Evolutionary conservation across 2,113 vertebrate genomes (phyloP), one percentile per base, ranked within the genome.

Genomic region (Phaethornis superciliosus): DNA sequence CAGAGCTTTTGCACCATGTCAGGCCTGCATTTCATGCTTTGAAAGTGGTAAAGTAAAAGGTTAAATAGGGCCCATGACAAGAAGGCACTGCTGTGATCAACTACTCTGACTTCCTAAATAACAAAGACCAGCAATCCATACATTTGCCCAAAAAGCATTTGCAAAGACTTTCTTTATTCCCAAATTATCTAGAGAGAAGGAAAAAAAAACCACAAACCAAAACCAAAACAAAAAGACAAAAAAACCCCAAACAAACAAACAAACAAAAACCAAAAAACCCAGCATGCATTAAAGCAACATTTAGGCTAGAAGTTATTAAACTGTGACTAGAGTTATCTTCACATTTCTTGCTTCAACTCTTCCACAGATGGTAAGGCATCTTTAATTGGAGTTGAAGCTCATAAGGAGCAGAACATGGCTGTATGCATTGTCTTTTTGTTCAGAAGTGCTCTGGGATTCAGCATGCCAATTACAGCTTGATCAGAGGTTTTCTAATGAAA

Each of bases 361-460:
- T 87, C 69, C 80, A 81, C 92, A 94, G 78, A 88, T 85, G 84
- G 81, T 33, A 64, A 81, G 49, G 32, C 64, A 63, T 47, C 67
- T 95, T 87, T 92, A 92, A 84, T 77, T 62, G 85, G 56, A 76
- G 11, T 4, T 69, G 65, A 62, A 23, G 47, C 62, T 46, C 60
- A 63, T 37, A 68, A 84, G 76, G 52, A 75, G 54, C 8, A 40
- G 23, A 78, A 56, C 30, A 30, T 2, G 58, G 62, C 55, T 64
- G 60, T 17, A 11, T 40, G 5, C 47, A 54, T 55, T 81, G 33
- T 33, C 28, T 14, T 64, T 52, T 62, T 52, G 16, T 44, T 47
- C 32, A 60, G 60, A 75, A 40, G 21, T 0, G 0, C 40, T 86
- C 32, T 90, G 77, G 33, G 56, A 47, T 78, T n/a, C 64, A 55